phyloP scores from a whole-genome alignment of 1,140 invertebrate species.

The Coenobita brevimanus region DNA sequence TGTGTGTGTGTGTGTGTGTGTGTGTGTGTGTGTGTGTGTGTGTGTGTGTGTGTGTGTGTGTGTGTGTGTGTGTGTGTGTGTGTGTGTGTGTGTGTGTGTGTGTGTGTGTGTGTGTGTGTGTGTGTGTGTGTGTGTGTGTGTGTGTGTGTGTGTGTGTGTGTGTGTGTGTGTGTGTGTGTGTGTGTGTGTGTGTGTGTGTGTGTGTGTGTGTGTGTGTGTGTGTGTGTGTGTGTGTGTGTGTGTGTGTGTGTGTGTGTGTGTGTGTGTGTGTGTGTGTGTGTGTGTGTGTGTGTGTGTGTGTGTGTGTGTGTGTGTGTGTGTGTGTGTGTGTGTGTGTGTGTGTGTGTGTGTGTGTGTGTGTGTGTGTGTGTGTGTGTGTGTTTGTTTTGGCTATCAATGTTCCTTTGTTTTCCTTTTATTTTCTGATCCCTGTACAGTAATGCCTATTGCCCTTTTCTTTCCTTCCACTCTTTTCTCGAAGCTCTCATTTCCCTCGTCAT shows the following conservation, averaged over 20 bases:
- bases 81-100: too few relatives aligned
- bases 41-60: too few relatives aligned
- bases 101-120: too few relatives aligned
- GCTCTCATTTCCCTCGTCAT: too few relatives aligned
- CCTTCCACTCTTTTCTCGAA: too few relatives aligned
- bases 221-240: not conserved
- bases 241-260: conserved; percentile 7
- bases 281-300: not conserved
- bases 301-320: not conserved
- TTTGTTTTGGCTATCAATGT: not conserved
- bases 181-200: not conserved
- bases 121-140: too few relatives aligned
- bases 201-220: not conserved
- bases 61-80: too few relatives aligned
- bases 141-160: too few relatives aligned
- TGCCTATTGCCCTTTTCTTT: too few relatives aligned
- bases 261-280: not conserved
- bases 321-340: not conserved
- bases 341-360: conserved; percentile 6
- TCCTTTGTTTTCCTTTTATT: not conserved
- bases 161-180: too few relatives aligned
- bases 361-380: conserved; percentile 1
- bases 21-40: too few relatives aligned
- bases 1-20: too few relatives aligned
- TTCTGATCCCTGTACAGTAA: not conserved